Conservation (phyloP, 2,888 invertebrate species). For the Diaperis boleti region DNA sequence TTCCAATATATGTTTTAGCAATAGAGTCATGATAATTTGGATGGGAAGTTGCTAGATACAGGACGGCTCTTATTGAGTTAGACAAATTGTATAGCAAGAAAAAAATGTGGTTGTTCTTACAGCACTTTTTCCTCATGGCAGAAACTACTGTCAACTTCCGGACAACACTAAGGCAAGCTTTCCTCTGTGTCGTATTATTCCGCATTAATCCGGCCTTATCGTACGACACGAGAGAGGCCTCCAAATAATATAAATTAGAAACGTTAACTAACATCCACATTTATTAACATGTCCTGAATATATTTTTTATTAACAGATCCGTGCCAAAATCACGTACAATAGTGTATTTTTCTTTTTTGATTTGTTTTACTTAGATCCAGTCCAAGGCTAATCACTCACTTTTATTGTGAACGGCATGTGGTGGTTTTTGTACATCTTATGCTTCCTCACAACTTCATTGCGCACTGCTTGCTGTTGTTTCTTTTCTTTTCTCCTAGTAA, state of each 20-base stretch:
- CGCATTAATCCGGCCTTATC: constrained; percentile 39
- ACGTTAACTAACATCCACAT: constrained; percentile 29
- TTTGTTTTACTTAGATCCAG: constrained; percentile 2
- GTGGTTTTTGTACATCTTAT: constrained; percentile 14
- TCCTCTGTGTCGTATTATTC: constrained; percentile 54
- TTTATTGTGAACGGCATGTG: constrained; percentile 18
- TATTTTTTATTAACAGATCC: constrained; percentile 13
- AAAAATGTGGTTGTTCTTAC: constrained; percentile 74
- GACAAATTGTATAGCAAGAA: constrained; percentile 36
- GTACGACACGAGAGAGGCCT: constrained; percentile 39
- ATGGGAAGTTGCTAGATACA: constrained; percentile 3
- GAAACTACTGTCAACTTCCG: constrained; percentile 77
- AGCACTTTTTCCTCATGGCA: constrained; percentile 80
- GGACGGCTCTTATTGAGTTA: constrained; percentile 26
- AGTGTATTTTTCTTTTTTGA: constrained; percentile 10
- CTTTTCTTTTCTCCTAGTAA: constrained; percentile 5
- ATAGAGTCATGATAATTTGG: too few species aligned
- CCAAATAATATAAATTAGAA: constrained; percentile 22
- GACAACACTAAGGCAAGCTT: constrained; percentile 83
- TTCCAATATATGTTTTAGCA: too few species aligned
- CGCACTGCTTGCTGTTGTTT: constrained; percentile 33
- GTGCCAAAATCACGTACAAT: constrained; percentile 1
- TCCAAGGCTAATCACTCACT: constrained; percentile 7
- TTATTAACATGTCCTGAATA: constrained; percentile 23
- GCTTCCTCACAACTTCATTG: constrained; percentile 31